Base-by-base conservation (phyloP, 2,797 vertebrate species). In the Sphenopsis melanotis region DNA sequence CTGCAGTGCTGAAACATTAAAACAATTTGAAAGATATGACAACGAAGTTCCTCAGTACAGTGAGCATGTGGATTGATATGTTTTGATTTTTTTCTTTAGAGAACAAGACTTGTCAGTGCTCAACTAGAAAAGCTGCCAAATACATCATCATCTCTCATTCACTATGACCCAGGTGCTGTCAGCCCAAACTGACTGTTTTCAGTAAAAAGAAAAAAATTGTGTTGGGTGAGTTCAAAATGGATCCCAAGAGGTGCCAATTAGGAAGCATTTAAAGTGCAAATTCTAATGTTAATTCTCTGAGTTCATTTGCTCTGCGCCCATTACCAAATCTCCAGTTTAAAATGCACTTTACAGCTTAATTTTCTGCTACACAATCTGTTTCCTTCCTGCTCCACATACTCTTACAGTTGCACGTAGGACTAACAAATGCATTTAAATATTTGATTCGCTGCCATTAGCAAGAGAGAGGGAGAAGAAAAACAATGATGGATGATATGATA, bases 41-140 rank as follows among this genome's bases (percentile, higher is more conserved):
- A 94, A 97, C 75, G 87, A 94, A 97, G 94, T 89, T 95, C 94
- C 92, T 96, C 96, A 87, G 82, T 63, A 78, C 94, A 82, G 94
- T 89, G 96, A 97, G 94, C 97, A 96, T 93, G 89, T 59, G 36
- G 96, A 97, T 86, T 94, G 92, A 97, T 96, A 76, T 17, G 95
- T 97, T 97, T 86, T 97, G 97, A 98, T 87, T 93, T 95, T 96
- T 94, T 95, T 97, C 68, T 59, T 89, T 84, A 61, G 90, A 95
- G 96, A 95, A 97, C 90, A 72, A 26, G 93, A 95, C 93, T 94
- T 95, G 96, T 97, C 97, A 97, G 96, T 93, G 82, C 94, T 97
- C 92, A 79, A 55, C 94, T 95, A 95, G 65, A 93, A 96, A 95
- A 93, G 79, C 95, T 90, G 94, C 96, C 96, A 79, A 82, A 95